Conservation (phyloP, 1,140 invertebrate genomes). For the Temnothorax curvispinosus region DNA sequence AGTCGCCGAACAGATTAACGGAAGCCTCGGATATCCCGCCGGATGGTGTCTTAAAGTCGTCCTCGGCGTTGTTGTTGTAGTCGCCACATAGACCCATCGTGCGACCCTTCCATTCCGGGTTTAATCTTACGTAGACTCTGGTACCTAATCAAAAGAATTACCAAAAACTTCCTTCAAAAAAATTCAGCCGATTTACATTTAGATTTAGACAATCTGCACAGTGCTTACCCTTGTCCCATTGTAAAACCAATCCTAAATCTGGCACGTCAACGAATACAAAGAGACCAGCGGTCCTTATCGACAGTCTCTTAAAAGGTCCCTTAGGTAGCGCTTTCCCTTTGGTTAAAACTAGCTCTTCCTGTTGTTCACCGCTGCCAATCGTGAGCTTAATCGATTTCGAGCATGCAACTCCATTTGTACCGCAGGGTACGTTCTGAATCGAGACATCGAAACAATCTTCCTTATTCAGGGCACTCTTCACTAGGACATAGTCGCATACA, state of each 20-base stretch:
- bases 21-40: conserved; percentile 91
- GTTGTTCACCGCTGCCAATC: conserved; percentile 86
- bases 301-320: conserved; percentile 82
- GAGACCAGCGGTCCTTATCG: conserved; percentile 88
- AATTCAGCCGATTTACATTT: neutral
- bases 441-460: conserved; percentile 90
- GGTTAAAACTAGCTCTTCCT: conserved; percentile 88
- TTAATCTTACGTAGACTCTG: conserved; percentile 91
- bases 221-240: conserved; percentile 91
- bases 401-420: conserved; percentile 94
- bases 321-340: conserved; percentile 83
- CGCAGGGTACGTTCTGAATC: conserved; percentile 93
- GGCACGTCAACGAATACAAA: conserved; percentile 93
- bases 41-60: conserved; percentile 94
- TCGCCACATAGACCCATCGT: conserved; percentile 96
- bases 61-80: conserved; percentile 92
- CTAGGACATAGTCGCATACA: conserved; percentile 93
- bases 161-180: conserved; percentile 4
- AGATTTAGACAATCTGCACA: neutral
- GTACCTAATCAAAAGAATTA: conserved; percentile 85
- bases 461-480: conserved; percentile 88
- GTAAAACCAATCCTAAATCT: conserved; percentile 91
- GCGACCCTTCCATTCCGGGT: conserved; percentile 91
- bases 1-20: conserved; percentile 92
- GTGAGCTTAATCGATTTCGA: conserved; percentile 92